Evolutionary conservation across 1,140 invertebrate genomes (phyloP), one percentile per base, ranked within the genome.

Genomic region (Nasonia longicornis): DNA sequence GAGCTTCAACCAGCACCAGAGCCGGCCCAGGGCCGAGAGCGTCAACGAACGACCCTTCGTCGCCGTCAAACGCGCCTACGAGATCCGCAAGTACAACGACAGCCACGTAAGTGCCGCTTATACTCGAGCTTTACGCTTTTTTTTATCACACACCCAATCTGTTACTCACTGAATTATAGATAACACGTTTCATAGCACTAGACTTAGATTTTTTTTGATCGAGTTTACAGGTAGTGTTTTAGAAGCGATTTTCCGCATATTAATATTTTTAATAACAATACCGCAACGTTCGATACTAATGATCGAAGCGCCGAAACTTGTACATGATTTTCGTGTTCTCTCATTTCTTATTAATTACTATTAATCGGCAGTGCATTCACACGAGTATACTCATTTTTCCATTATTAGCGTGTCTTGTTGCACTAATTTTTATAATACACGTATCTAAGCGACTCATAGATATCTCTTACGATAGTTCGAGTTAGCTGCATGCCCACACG

Each of bases 31-130:
- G 45, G 89, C 90, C 6, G 90, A 91, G 64, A 90, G 89, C 79
- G 86, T 91, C 70, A 91, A 90, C 85, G 94, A 94, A 84, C 87
- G 94, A 79, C 93, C 94, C 10, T 94, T 94, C 86, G 92, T 94
- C 72, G 91, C 92, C 3, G 91, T 94, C 16, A 94, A 94, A 86
- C 89, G 93, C 71, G 93, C 93, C n/a, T 93, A 94, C 85, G 93
- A 94, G 79, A 90, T 91, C 73, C 87, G 89, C 79, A 92, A 92
- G 84, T 90, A 90, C 84, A 88, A 82, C 85, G 91, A 92, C 79
- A 87, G 86, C 76, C 91, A 91, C 89, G 91, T 92, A 87, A 89
- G 83, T 69, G 69, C 26, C 69, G 22, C n/a, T 72, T 70, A 67
- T 67, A 26, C 16, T 22, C 11, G 42, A 29, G 14, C n/a, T 26